Evolutionary conservation across 2,888 invertebrate genomes (phyloP).

Genomic region (Plutella xylostella): DNA sequence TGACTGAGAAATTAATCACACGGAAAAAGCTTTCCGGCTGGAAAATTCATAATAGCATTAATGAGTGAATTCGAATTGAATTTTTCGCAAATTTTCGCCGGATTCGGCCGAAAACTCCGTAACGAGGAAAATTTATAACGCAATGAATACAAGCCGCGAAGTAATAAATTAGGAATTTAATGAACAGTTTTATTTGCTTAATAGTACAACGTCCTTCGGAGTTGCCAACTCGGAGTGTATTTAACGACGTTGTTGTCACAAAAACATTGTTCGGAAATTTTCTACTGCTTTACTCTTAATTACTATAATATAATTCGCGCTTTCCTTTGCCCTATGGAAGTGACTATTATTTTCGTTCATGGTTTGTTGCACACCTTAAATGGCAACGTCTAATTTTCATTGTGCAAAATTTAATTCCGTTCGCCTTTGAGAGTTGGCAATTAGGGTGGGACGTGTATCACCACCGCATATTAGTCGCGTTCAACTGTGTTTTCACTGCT

Average conservation of each 20-base stretch:
- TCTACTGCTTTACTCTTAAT: slow-evolving; percentile 46
- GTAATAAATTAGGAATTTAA: slow-evolving; percentile 39
- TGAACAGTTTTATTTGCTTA: slow-evolving; percentile 32
- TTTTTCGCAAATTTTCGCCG: slow-evolving; percentile 16
- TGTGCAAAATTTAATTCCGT: slow-evolving; percentile 38
- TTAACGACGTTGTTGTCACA: slow-evolving; percentile 33
- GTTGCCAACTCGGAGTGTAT: slow-evolving; percentile 21
- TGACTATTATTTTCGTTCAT: slow-evolving; percentile 45
- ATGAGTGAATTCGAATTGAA: slow-evolving; percentile 12
- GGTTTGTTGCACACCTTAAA: slow-evolving; percentile 48
- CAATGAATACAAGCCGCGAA: slow-evolving; percentile 35
- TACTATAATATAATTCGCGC: slow-evolving; percentile 43
- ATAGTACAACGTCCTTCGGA: slow-evolving; percentile 24
- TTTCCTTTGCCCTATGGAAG: slow-evolving; percentile 26
- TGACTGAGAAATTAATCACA: not conserved
- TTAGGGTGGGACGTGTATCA: slow-evolving; percentile 20
- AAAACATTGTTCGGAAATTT: slow-evolving; percentile 46
- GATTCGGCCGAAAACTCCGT: slow-evolving; percentile 25
- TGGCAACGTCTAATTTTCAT: slow-evolving; percentile 38
- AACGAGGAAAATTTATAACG: slow-evolving; percentile 34
- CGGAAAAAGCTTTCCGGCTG: not conserved
- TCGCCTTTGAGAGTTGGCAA: slow-evolving; percentile 19
- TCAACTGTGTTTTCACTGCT: slow-evolving; percentile 23
- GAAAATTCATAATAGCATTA: slow-evolving; percentile 10
- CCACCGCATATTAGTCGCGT: slow-evolving; percentile 28